phyloP scores from a whole-genome alignment of 2,113 vertebrate genomes.

The Scalopus aquaticus region DNA sequence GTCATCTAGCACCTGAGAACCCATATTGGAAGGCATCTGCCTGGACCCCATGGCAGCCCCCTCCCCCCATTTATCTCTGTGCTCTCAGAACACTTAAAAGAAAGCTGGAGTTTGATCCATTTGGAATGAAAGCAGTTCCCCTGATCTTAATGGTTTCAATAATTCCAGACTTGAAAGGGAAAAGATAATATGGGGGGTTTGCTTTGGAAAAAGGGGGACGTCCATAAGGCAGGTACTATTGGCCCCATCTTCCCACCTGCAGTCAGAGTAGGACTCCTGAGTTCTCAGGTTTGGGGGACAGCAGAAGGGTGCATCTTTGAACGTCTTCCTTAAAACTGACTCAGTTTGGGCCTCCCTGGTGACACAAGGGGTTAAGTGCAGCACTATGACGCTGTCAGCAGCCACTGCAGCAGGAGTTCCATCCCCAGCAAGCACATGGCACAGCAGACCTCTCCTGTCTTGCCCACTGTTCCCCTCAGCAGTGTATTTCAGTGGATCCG shows the following conservation, averaged over 20 bases:
- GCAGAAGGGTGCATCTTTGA: background rate
- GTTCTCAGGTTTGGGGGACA: background rate
- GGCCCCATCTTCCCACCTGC: no score
- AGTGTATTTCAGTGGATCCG: no score
- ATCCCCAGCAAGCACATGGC: no score
- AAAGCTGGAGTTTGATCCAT: background rate
- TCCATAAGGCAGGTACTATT: no score
- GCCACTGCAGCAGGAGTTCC: no score
- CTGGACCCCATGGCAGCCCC: background rate
- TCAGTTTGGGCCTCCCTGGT: no score
- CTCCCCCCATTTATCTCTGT: background rate
- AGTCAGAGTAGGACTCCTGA: background rate
- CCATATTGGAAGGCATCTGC: background rate
- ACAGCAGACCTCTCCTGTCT: no score
- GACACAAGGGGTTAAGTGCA: no score
- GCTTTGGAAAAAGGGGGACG: background rate
- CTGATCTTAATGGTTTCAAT: background rate
- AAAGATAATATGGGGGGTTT: background rate
- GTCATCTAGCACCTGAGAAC: background rate
- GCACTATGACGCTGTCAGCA: no score
- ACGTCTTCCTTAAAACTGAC: background rate
- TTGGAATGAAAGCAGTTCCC: background rate
- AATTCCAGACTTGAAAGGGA: background rate
- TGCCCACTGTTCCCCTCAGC: no score
- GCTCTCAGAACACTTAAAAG: background rate